Evolutionary conservation across 1,140 invertebrate genomes (phyloP).

Genomic region (Drosophila sulfurigaster): DNA sequence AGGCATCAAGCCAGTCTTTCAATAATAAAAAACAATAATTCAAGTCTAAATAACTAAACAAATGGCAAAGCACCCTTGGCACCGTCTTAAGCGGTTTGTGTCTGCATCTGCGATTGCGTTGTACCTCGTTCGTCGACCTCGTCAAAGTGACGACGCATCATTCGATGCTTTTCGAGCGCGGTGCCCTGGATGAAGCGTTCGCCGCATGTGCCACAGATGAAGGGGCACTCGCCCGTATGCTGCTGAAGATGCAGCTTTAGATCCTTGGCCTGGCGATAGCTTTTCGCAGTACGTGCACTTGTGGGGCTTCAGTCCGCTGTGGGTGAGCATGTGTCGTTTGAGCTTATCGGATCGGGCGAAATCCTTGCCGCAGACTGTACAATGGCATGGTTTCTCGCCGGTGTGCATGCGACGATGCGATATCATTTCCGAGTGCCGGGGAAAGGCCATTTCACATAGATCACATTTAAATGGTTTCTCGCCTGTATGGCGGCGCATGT

Average conservation of each 20-base stretch:
- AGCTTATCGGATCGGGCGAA: constrained; percentile 73
- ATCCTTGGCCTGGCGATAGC: constrained; percentile 73
- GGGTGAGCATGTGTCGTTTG: constrained; percentile 71
- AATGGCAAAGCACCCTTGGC: neutral
- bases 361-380: constrained; percentile 74
- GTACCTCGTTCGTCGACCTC: constrained; percentile 56
- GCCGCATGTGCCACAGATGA: constrained; percentile 69
- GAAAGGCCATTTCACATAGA: constrained; percentile 76
- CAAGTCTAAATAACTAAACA: constrained; percentile 13
- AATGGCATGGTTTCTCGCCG: constrained; percentile 71
- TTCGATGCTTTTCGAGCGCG: constrained; percentile 69
- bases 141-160: constrained; percentile 75
- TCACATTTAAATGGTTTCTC: constrained; percentile 77
- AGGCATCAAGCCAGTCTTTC: constrained; percentile 4
- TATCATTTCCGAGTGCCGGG: constrained; percentile 64
- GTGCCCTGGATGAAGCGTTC: constrained; percentile 72
- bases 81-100: constrained; percentile 7
- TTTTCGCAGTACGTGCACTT: constrained; percentile 75
- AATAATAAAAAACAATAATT: constrained; percentile 20
- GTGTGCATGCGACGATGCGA: constrained; percentile 72
- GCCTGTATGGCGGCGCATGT: constrained; percentile 86
- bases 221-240: constrained; percentile 69
- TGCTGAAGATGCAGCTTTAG: constrained; percentile 70
- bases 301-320: constrained; percentile 72
- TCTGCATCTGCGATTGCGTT: neutral